Evolutionary conservation across 1,140 invertebrate genomes (phyloP), one percentile per base, ranked within the genome.

Genomic region (Hycleus cichorii): DNA sequence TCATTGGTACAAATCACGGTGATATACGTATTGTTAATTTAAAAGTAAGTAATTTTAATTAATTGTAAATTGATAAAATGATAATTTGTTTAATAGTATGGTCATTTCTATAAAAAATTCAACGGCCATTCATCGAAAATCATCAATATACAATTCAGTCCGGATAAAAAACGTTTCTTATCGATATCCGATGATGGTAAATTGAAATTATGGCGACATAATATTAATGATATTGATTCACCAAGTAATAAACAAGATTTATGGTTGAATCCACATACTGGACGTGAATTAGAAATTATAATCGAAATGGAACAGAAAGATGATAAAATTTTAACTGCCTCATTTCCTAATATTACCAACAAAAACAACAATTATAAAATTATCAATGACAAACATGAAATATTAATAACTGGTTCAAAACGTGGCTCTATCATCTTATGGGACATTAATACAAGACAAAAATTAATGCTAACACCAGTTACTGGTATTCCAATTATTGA

Each of bases 161-260:
- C 57, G 6, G 58, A 59, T 47, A 47, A 42, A 42, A 58, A 45
- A 43, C 26, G 55, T 12, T 66, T 66, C 43, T 53, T 66, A 24
- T 64, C 64, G 2, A 51, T 64, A 6, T 60, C 58, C 18, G 43
- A 42, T 3, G 63, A 66, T 48, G 54, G 57, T 27, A 59, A 44
- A 38, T 50, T 62, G 1, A 58, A 54, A 49, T 18, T 66, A n/a
- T 66, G 64, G 64, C 49, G 49, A 45, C 57, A 64, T 18, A 32
- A 32, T 32, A 49, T 57, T 8, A 47, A 38, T 51, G 50, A 46
- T 40, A 3, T 44, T 39, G 60, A 53, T 39, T 59, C 61, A 5
- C 61, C 61, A 3, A 60, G 60, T 60, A 54, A 26, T n/a, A 56
- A 52, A 42, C 61, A 63, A 45, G 25, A n/a, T 8, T 26, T 57